Evolutionary conservation across 2,797 vertebrate genomes (phyloP), one percentile per base, ranked within the genome.

Genomic region (Manis pentadactyla): DNA sequence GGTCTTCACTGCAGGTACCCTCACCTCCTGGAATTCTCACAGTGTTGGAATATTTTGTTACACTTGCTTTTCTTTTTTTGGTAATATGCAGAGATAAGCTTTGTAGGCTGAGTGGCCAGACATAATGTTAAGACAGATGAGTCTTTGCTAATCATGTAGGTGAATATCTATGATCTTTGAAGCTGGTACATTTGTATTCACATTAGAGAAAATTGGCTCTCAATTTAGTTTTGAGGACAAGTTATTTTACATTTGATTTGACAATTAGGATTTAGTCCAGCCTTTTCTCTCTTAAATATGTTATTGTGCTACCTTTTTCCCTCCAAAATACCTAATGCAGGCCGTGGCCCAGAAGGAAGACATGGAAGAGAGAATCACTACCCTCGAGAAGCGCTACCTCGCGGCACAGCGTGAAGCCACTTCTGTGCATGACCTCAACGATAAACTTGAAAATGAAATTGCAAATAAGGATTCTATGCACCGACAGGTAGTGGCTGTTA

Each of bases 351-450:
- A 99, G 98, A 99, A 99, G 97, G 99, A 99, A 7, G 99, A 99
- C 96, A 99, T 99, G 99, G 99, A 99, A 97, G 99, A 99, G 98
- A 99, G 99, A 90, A 99, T 99, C 97, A 99, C 99, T 37, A 99
- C 99, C 18, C 99, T 99, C 53, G 99, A 99, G 98, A 99, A 99
- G 97, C 99, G 99, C 97, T 99, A 99, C 99, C 99, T 99, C 97
- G 99, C 99, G 0, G 99, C 99, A 82, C 99, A 99, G 98, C 99
- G 99, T 89, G 99, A 99, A 98, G 99, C 99, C 68, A 99, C 99
- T 63, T 99, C 99, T 6, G 99, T 99, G 96, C 99, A 99, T 0
- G 99, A 99, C 99, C 99, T 99, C 97, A 99, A 99, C 5, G 99
- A 99, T 98, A 99, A 99, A 98, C 99, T 99, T 98, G 99, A 99